Conservation (phyloP, 2,888 invertebrate genomes). For the Polydrusus tereticollis region DNA sequence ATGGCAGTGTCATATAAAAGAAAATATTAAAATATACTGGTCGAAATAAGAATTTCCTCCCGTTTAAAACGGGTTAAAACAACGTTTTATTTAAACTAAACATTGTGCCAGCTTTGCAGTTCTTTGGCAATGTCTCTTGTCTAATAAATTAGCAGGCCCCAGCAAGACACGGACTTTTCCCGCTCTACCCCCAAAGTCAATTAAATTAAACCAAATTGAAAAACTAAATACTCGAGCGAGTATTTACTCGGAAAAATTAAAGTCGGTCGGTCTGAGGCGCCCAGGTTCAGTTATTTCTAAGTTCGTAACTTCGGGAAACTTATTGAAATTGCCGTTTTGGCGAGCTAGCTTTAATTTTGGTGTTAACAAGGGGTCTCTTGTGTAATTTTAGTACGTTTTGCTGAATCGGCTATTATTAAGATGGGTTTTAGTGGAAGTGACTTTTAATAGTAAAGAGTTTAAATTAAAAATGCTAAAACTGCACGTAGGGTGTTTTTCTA, state of each 20-base stretch:
- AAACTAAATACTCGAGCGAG: constrained; percentile 19
- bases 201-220: constrained; percentile 20
- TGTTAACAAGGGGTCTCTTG: constrained; percentile 30
- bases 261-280: constrained; percentile 3
- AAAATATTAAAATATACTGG: too few relatives aligned
- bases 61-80: too few relatives aligned
- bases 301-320: constrained; percentile 31
- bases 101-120: neutral
- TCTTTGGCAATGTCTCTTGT: neutral
- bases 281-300: constrained; percentile 31
- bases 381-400: constrained; percentile 18
- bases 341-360: constrained; percentile 38
- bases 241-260: constrained; percentile 40
- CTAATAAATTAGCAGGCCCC: constrained; percentile 4
- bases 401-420: constrained; percentile 18
- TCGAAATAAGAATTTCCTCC: too few relatives aligned
- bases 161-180: constrained; percentile 1
- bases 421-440: neutral
- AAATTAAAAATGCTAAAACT: neutral
- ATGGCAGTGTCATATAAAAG: too few relatives aligned
- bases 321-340: constrained; percentile 46
- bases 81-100: neutral
- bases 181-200: neutral
- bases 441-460: neutral
- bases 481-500: too few relatives aligned